Evolutionary conservation across 2,113 vertebrate genomes (phyloP).

Genomic region (Galemys pyrenaicus): DNA sequence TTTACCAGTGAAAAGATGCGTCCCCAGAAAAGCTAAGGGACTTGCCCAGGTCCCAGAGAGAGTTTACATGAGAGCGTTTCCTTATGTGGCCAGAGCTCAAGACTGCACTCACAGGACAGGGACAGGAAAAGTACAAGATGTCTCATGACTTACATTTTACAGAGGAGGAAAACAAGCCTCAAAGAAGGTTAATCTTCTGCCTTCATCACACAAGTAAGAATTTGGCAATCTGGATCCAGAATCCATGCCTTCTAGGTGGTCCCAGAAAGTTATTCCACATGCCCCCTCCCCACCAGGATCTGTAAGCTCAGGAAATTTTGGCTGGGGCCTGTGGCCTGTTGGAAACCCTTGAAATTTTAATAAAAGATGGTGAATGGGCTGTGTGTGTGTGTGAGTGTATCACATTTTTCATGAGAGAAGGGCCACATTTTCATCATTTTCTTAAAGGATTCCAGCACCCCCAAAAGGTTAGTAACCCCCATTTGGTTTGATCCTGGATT

Average conservation of each 20-base stretch:
- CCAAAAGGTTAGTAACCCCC: neutral
- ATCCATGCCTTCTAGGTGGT: neutral
- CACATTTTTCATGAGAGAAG: neutral
- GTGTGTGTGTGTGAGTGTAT: neutral
- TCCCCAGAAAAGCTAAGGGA: neutral
- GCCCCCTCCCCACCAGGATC: neutral
- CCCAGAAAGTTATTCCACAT: neutral
- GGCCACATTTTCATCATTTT: neutral
- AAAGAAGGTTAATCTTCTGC: neutral
- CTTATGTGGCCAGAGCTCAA: neutral
- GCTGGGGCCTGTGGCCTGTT: neutral
- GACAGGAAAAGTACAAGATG: neutral
- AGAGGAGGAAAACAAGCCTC: neutral
- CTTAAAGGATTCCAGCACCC: neutral
- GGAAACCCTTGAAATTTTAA: neutral
- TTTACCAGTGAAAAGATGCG: neutral
- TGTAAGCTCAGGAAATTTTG: constrained; percentile 14
- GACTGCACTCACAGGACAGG: neutral
- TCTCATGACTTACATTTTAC: neutral
- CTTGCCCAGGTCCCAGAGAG: neutral
- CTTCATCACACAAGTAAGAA: neutral
- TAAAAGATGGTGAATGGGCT: neutral
- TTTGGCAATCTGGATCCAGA: neutral
- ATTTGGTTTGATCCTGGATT: neutral
- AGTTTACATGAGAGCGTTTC: neutral